These are phyloP conservation scores for Rhopilema esculentum DNA, from an alignment of 30 jellyfish, hydroid and myxozoan species.

Conservation along the genomic window DNA sequence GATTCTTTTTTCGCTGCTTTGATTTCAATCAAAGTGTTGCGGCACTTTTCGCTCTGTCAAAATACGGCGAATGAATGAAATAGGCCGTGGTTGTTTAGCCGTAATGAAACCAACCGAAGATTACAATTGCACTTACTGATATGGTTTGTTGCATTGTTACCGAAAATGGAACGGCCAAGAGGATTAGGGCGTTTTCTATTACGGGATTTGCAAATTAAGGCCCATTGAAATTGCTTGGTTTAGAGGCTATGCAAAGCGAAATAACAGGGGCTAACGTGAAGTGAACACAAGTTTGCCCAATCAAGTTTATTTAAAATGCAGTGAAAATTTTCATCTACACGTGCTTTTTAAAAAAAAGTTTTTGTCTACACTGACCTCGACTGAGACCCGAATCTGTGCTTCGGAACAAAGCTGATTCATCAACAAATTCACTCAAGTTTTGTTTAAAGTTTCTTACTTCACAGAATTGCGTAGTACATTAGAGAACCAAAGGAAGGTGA, in stretches of 20 bases:
- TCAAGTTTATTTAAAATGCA: too few relatives aligned
- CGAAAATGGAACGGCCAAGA: background rate
- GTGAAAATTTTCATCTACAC: too few relatives aligned
- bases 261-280: too few relatives aligned
- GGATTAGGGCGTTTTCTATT: background rate
- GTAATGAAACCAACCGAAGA: background rate
- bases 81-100: background rate
- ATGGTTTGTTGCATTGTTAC: background rate
- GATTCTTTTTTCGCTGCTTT: background rate
- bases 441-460: background rate
- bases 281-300: too few relatives aligned
- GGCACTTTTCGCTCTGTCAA: background rate
- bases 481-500: too few relatives aligned
- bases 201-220: background rate
- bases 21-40: background rate
- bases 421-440: too few relatives aligned
- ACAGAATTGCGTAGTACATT: background rate
- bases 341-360: too few relatives aligned
- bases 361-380: too few relatives aligned
- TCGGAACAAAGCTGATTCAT: too few relatives aligned
- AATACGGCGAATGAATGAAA: background rate
- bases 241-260: too few relatives aligned
- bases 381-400: too few relatives aligned
- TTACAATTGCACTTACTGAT: background rate
- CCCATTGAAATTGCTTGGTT: too few relatives aligned